Base-by-base conservation (phyloP, 2,113 vertebrate species). In the Ascaphus truei region DNA sequence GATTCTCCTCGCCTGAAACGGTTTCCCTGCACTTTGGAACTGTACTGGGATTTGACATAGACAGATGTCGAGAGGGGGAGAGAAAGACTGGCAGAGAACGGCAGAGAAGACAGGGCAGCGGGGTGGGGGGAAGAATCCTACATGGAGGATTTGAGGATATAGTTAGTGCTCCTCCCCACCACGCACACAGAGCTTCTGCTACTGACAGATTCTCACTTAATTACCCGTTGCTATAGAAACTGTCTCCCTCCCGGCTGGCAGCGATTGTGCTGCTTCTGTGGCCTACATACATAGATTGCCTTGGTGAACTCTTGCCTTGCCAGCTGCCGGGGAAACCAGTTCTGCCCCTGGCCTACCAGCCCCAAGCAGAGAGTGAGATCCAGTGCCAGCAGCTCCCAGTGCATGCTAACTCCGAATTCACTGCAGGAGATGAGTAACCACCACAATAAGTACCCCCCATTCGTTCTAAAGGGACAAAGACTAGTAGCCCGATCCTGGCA, bases 151-250 rank as follows among this genome's bases (percentile, higher is more conserved):
- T 37, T 61, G 37, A 22, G 4, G 62, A 73, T 20, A 33, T 23
- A 3, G 12, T 73, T 25, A 25, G 25, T 33, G 13, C 37, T 4
- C 26, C 11, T 7, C 4, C 60, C 52, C 13, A 45, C 34, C 56
- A 22, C 16, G n/a, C 16, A 51, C 41, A 23, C n/a, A 26, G 41
- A 25, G 48, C 51, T 37, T 23, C 53, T 33, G 75, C 64, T 65
- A 56, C 68, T 33, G 72, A 43, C 51, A 64, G 77, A 75, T 62
- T 74, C 75, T 22, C n/a, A 68, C 31, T 1, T 59, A 73, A 36
- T 68, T 75, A 50, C 43, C 51, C 1, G 47, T 73, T 75, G 43
- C 79, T 62, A 77, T 66, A 67, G 76, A 66, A 80, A 82, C 78
- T n/a, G 9, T 71, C 39, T 63, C 50, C 62, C 47, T 55, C 73